These are phyloP conservation scores for Crocuta crocuta DNA, from an alignment of 2,113 vertebrate genomes.

Conservation along the genomic window DNA sequence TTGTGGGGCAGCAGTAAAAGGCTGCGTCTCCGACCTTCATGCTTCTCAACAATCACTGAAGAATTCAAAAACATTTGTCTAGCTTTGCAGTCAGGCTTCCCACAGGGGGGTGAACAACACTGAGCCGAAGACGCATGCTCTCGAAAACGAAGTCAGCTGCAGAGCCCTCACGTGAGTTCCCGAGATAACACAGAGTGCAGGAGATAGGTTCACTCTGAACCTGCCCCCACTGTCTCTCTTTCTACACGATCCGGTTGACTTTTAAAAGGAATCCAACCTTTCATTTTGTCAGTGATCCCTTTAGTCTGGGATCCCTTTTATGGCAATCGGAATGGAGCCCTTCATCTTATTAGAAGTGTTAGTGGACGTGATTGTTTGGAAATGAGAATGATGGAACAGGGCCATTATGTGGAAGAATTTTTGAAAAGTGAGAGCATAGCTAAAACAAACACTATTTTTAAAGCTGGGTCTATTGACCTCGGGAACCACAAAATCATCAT, in stretches of 20 bases:
- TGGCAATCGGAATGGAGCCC: not conserved
- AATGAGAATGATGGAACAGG: conserved; percentile 65
- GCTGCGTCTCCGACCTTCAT: not conserved
- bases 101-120: not conserved
- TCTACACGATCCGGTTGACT: not conserved
- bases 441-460: conserved; percentile 73
- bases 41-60: not conserved
- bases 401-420: conserved; percentile 67
- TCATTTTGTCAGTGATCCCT: not conserved
- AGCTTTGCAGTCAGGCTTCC: not conserved
- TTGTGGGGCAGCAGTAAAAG: not conserved
- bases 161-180: not conserved
- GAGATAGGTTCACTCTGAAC: not conserved
- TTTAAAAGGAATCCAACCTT: not conserved
- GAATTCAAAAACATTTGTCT: not conserved
- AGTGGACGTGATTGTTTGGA: conserved; percentile 61
- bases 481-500: conserved; percentile 54
- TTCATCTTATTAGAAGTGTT: conserved; percentile 60
- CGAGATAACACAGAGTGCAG: not conserved
- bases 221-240: not conserved
- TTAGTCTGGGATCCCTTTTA: conserved; percentile 59
- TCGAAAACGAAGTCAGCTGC: not conserved
- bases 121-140: not conserved
- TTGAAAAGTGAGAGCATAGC: conserved; percentile 72
- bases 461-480: conserved; percentile 46